Conservation (phyloP, 2,888 invertebrate species). For the Mamestra brassicae region DNA sequence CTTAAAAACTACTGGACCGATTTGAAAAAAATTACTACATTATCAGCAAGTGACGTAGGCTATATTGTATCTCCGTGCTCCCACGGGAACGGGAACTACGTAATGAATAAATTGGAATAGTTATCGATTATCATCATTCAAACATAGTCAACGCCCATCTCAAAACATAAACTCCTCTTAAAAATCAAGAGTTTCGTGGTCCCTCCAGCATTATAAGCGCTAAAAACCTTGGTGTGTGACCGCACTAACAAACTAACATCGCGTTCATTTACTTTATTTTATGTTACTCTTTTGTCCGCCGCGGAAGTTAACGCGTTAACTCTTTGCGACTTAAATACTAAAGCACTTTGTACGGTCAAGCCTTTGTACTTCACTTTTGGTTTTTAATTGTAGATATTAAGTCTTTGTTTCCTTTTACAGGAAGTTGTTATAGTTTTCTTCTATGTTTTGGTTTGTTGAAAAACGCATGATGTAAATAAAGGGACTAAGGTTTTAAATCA, state of each 20-base stretch:
- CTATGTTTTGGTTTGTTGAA: background rate
- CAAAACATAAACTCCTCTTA: background rate
- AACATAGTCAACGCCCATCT: too few relatives aligned
- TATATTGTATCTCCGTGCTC: too few relatives aligned
- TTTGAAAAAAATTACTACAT: too few relatives aligned
- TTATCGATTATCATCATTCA: too few relatives aligned
- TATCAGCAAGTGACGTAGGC: too few relatives aligned
- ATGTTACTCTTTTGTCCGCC: constrained; percentile 18
- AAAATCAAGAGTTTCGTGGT: background rate
- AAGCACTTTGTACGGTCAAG: constrained; percentile 18
- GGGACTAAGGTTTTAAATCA: background rate
- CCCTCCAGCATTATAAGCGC: too few relatives aligned
- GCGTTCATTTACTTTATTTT: constrained; percentile 21
- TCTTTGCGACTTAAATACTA: constrained; percentile 37
- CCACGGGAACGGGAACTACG: too few relatives aligned
- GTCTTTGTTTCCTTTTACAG: background rate
- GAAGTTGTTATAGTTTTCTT: background rate
- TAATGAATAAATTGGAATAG: too few relatives aligned
- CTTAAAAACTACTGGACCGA: too few relatives aligned
- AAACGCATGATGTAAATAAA: background rate
- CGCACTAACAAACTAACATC: constrained; percentile 17
- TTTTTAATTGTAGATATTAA: constrained; percentile 28
- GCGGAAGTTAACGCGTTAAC: constrained; percentile 43
- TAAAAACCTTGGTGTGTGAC: constrained; percentile 15
- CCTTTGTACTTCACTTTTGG: constrained; percentile 26